Conservation (phyloP, 2,113 vertebrate species). For the Amphilophus citrinellus region DNA sequence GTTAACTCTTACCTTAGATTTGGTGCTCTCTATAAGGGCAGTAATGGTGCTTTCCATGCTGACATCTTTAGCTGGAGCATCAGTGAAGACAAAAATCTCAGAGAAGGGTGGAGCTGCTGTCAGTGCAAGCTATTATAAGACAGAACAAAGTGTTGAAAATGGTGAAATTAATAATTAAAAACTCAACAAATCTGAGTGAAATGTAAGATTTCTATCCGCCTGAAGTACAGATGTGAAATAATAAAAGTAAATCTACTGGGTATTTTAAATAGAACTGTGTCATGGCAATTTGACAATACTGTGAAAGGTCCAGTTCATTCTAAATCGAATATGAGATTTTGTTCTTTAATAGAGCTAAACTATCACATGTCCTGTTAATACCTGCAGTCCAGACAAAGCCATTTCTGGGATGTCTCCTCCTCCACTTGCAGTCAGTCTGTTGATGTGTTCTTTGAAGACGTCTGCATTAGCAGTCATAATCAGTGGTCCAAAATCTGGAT, state of each 20-base stretch:
- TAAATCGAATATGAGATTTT: too few relatives aligned
- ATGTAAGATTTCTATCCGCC: background rate
- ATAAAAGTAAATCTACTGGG: background rate
- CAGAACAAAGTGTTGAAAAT: background rate
- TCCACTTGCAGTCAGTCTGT: constrained; percentile 42
- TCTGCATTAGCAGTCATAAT: constrained; percentile 66
- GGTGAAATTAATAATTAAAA: background rate
- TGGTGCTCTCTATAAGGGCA: constrained; percentile 71
- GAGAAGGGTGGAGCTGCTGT: constrained; percentile 68
- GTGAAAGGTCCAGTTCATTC: too few relatives aligned
- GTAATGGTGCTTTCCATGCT: constrained; percentile 57
- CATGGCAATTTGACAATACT: background rate
- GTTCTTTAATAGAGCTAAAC: too few relatives aligned
- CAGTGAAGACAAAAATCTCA: constrained; percentile 78
- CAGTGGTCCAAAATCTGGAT: constrained; percentile 73
- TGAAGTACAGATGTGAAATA: background rate
- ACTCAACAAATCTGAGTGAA: background rate
- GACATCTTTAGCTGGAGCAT: constrained; percentile 76
- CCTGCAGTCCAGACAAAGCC: constrained; percentile 75
- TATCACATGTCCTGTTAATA: constrained; percentile 3
- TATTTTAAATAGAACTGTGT: background rate
- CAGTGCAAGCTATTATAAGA: constrained; percentile 69
- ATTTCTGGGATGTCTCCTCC: constrained; percentile 75
- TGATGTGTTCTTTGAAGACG: constrained; percentile 67
- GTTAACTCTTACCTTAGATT: constrained; percentile 63